Conservation (phyloP, 2,113 vertebrate species). For the Channa maculata region DNA sequence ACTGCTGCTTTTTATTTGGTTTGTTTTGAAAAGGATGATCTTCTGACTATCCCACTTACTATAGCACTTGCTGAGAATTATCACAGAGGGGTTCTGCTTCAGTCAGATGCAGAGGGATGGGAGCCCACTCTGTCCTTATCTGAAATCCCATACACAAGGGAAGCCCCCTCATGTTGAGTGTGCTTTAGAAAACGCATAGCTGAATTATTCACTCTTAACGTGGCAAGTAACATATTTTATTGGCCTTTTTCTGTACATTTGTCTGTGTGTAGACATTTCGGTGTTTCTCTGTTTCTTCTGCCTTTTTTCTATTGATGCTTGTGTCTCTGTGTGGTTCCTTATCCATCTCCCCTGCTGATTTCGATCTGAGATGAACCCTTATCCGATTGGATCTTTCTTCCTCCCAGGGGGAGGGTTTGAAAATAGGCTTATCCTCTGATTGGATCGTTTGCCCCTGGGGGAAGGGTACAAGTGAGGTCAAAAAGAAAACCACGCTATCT, state of each 20-base stretch:
- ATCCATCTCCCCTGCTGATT: constrained; percentile 68
- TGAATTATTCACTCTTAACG: constrained; percentile 32
- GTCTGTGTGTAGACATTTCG: constrained; percentile 1
- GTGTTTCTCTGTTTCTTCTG: constrained; percentile 32
- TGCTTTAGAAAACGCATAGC: not conserved
- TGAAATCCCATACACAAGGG: constrained; percentile 20
- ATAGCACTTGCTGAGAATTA: constrained; percentile 22
- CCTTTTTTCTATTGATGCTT: constrained; percentile 21
- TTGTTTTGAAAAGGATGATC: constrained; percentile 31
- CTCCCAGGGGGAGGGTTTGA: constrained; percentile 74
- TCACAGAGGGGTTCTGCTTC: constrained; percentile 46
- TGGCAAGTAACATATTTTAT: constrained; percentile 9
- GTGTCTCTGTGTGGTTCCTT: constrained; percentile 40
- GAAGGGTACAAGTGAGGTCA: constrained; percentile 79
- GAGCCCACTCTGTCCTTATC: constrained; percentile 17
- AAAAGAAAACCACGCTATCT: constrained; percentile 65
- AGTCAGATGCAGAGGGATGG: constrained; percentile 19
- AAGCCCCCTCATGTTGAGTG: constrained; percentile 21
- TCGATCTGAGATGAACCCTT: constrained; percentile 77
- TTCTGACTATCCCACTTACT: constrained; percentile 12
- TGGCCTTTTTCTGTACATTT: not conserved
- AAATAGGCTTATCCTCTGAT: constrained; percentile 81
- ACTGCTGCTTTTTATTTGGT: constrained; percentile 18
- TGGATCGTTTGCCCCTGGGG: constrained; percentile 75
- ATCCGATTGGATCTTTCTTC: constrained; percentile 75